Evolutionary conservation across 2,888 invertebrate genomes (phyloP).

Genomic region (Cryptophagus acutangulus): DNA sequence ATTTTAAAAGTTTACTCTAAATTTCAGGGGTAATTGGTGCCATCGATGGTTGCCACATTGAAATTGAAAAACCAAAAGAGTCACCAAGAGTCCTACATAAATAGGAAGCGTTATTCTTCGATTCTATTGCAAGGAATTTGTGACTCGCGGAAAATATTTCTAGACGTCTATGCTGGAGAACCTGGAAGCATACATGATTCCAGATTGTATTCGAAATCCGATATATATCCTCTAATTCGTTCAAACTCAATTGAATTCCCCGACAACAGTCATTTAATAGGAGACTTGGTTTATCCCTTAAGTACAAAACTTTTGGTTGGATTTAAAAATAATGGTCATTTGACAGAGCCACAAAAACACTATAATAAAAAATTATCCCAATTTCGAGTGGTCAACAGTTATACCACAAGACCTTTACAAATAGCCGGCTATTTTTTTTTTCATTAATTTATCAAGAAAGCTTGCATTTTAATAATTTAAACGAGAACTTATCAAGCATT

Average conservation of each 20-base stretch:
- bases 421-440: too few species aligned
- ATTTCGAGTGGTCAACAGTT: slow-evolving; percentile 16
- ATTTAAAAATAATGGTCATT: slow-evolving; percentile 18
- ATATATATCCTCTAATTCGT: slow-evolving; percentile 17
- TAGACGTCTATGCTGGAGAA: slow-evolving; percentile 24
- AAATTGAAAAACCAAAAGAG: slow-evolving; percentile 18
- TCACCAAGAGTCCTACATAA: slow-evolving; percentile 21
- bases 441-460: too few species aligned
- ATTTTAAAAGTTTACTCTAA: too few species aligned
- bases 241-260: slow-evolving; percentile 13
- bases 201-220: slow-evolving; percentile 21
- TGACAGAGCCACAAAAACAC: slow-evolving; percentile 18
- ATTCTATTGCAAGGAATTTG: slow-evolving; percentile 23
- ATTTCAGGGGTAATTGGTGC: slow-evolving; percentile 21
- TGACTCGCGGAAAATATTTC: slow-evolving; percentile 21
- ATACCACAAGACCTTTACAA: too few species aligned
- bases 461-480: too few species aligned
- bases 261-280: slow-evolving; percentile 15
- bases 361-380: slow-evolving; percentile 20
- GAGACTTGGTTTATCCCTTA: slow-evolving; percentile 20
- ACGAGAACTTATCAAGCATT: too few species aligned
- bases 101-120: too few species aligned
- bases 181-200: slow-evolving; percentile 22
- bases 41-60: too few species aligned
- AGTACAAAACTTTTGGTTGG: slow-evolving; percentile 14